Conservation (phyloP, 2,797 vertebrate genomes). For the Alosa sapidissima region DNA sequence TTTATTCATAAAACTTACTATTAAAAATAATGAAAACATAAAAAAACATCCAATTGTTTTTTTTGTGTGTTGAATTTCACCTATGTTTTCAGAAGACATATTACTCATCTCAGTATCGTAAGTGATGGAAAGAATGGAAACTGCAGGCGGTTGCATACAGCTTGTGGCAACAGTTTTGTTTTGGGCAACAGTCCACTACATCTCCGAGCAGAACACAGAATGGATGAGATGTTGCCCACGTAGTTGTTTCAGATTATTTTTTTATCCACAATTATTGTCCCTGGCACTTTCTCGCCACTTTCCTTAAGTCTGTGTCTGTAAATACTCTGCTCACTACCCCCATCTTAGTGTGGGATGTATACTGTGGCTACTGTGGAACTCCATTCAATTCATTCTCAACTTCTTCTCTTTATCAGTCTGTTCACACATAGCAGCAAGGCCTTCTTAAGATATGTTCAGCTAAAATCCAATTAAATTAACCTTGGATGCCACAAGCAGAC, state of each 20-base stretch:
- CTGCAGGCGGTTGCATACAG: neutral
- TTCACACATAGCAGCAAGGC: neutral
- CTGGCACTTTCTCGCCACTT: neutral
- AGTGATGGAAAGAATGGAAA: neutral
- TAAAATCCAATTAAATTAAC: constrained; percentile 13
- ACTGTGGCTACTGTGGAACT: neutral
- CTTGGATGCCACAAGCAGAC: neutral
- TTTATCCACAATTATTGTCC: neutral
- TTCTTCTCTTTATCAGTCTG: neutral
- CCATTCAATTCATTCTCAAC: neutral
- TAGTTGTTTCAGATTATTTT: neutral
- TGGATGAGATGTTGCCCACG: neutral
- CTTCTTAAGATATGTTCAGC: neutral
- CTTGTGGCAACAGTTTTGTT: neutral
- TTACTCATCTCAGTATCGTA: neutral
- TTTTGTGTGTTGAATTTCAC: neutral
- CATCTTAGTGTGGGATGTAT: neutral
- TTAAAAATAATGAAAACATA: neutral
- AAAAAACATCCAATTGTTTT: neutral
- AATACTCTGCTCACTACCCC: neutral
- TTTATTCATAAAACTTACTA: no score
- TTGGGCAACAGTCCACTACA: neutral
- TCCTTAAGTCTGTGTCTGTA: constrained; percentile 33
- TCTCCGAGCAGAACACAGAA: neutral
- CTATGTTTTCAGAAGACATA: neutral